A percentile compares a stretch with the other conserved stretches of the same genome.
These are phyloP conservation scores for Episyrphus balteatus DNA, from an alignment of 1,140 invertebrate species.

Conservation along the genomic window DNA sequence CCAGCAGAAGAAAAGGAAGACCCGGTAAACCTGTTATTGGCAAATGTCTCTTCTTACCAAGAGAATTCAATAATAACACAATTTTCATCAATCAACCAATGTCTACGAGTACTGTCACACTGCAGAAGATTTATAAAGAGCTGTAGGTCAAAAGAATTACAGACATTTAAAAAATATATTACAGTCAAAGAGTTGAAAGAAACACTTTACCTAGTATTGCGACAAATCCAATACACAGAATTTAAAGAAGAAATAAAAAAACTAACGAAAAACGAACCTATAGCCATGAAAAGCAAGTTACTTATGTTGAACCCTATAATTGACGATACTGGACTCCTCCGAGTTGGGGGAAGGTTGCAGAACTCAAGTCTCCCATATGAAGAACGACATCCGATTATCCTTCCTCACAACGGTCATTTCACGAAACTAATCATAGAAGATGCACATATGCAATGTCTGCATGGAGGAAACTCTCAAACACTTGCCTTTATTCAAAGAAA, in stretches of 20 bases:
- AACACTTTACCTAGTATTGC: not conserved
- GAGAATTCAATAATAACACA: not conserved
- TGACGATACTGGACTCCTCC: conserved; percentile 21
- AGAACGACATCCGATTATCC: conserved; percentile 28
- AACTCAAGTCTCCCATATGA: conserved; percentile 16
- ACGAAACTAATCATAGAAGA: conserved; percentile 17
- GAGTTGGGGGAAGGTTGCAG: conserved; percentile 32
- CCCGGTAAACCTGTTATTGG: not conserved
- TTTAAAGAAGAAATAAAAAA: not conserved
- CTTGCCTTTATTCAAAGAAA: not conserved
- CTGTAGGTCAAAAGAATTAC: too few relatives aligned
- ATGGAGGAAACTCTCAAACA: not conserved
- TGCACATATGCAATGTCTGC: conserved; percentile 13
- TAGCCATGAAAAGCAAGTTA: not conserved
- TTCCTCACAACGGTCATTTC: conserved; percentile 15
- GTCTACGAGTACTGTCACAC: too few relatives aligned
- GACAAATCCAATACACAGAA: not conserved
- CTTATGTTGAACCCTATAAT: conserved; percentile 16
- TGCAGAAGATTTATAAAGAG: too few relatives aligned
- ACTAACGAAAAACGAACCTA: not conserved
- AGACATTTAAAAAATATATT: too few relatives aligned
- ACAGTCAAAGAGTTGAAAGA: not conserved
- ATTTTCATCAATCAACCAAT: too few relatives aligned
- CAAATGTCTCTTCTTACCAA: not conserved
- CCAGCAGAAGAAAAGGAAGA: too few relatives aligned